A percentile compares a stretch with the other conserved stretches of the same genome.
Evolutionary conservation across 2,113 vertebrate species (phyloP).

Genomic region (Erpornis zantholeuca): DNA sequence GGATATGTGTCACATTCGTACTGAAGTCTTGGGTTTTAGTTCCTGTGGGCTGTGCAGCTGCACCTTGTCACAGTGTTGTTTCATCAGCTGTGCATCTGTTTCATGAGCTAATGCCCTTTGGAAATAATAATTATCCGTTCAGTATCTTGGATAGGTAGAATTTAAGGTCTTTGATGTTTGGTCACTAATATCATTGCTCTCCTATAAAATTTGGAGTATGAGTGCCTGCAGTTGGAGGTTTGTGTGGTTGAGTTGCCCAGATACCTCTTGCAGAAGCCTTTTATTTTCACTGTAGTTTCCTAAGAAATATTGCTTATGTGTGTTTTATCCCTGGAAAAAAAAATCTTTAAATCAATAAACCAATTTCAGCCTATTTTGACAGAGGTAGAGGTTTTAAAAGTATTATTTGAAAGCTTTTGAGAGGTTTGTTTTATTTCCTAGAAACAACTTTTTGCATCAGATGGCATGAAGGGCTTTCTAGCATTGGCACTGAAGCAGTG

Average conservation of each 20-base stretch:
- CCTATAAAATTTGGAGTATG: neutral
- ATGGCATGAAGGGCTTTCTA: neutral
- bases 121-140: neutral
- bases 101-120: neutral
- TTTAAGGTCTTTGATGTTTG: neutral
- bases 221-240: neutral
- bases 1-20: neutral
- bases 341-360: neutral
- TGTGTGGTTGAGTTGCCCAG: neutral
- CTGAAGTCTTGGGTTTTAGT: neutral
- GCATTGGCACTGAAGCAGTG: neutral
- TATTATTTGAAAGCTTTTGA: neutral
- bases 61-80: neutral
- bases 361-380: neutral
- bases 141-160: neutral
- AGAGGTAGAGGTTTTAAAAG: neutral
- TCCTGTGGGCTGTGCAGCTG: neutral
- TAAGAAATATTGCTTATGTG: neutral
- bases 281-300: neutral
- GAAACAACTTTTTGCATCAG: neutral
- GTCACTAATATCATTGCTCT: neutral
- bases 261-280: neutral
- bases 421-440: neutral
- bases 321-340: neutral
- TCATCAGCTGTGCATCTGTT: neutral